phyloP scores from a whole-genome alignment of 2,888 invertebrate species.

The Spilarctia lutea region DNA sequence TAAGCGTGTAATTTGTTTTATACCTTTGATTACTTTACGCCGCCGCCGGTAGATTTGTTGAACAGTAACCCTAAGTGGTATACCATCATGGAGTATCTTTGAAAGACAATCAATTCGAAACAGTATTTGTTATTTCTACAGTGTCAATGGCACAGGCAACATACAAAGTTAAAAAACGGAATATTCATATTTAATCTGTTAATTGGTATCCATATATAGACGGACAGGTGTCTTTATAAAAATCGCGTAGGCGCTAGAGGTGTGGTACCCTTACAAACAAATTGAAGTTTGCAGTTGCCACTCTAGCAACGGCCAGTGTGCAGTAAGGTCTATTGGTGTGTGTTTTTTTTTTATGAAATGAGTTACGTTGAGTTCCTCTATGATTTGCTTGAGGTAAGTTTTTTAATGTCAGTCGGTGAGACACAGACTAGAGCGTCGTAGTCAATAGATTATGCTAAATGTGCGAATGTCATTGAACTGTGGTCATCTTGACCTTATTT shows the following conservation, averaged over 20 bases:
- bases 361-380: conserved; percentile 79
- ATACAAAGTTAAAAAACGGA: conserved; percentile 37
- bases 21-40: conserved; percentile 15
- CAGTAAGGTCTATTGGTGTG: conserved; percentile 55
- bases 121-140: conserved; percentile 16
- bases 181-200: conserved; percentile 57
- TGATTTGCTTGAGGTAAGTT: conserved; percentile 76
- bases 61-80: background rate
- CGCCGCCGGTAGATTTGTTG: conserved; percentile 12
- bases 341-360: conserved; percentile 60
- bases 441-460: conserved; percentile 1
- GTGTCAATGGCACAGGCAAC: conserved; percentile 44
- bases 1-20: conserved; percentile 28
- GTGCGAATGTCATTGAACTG: conserved; percentile 17
- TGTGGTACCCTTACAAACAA: conserved; percentile 71
- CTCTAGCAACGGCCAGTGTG: conserved; percentile 63
- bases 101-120: conserved; percentile 9
- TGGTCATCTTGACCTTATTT: conserved; percentile 10
- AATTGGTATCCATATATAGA: conserved; percentile 74
- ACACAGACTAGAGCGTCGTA: background rate
- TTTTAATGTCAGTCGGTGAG: background rate
- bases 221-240: conserved; percentile 61
- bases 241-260: conserved; percentile 74
- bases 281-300: conserved; percentile 68
- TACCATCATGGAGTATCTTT: background rate